A percentile compares a stretch with the other conserved stretches of the same genome.
Evolutionary conservation across 1,140 invertebrate genomes (phyloP).

Genomic region (Aplysia californica): DNA sequence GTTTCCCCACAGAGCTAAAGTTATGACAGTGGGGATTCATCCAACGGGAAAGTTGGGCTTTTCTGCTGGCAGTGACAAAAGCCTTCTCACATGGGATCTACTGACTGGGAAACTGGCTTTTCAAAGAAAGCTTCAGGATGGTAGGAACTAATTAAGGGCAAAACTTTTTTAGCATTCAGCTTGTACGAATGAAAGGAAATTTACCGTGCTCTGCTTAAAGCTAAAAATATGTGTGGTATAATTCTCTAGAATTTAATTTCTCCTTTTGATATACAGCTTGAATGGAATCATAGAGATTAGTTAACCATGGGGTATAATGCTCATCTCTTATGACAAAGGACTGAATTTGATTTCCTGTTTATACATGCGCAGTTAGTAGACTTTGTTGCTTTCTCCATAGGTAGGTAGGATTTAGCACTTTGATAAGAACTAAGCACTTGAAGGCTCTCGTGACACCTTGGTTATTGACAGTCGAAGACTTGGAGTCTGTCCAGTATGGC

Average conservation of each 20-base stretch:
- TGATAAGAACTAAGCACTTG: too few species aligned
- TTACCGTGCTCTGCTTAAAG: background rate
- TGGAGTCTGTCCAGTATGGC: too few species aligned
- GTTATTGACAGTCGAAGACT: too few species aligned
- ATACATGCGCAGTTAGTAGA: too few species aligned
- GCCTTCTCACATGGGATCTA: constrained; percentile 92
- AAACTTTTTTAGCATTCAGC: too few species aligned
- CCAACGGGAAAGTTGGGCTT: constrained; percentile 89
- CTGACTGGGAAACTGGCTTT: constrained; percentile 90
- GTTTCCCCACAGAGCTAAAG: constrained; percentile 69
- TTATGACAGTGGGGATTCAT: constrained; percentile 74
- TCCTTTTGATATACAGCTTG: background rate
- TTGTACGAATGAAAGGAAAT: too few species aligned
- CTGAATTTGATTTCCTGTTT: too few species aligned
- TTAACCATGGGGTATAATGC: background rate
- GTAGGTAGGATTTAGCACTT: too few species aligned
- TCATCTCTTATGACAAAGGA: background rate
- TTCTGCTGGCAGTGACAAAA: constrained; percentile 85
- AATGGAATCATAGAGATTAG: background rate
- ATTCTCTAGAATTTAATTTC: background rate
- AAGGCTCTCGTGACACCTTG: too few species aligned
- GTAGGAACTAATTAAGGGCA: too few species aligned
- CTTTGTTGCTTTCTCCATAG: too few species aligned
- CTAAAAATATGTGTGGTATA: background rate
- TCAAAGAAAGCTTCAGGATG: constrained; percentile 80